phyloP scores from a whole-genome alignment of 2,888 invertebrate species.

The Gastracanthus pulcherrimus region DNA sequence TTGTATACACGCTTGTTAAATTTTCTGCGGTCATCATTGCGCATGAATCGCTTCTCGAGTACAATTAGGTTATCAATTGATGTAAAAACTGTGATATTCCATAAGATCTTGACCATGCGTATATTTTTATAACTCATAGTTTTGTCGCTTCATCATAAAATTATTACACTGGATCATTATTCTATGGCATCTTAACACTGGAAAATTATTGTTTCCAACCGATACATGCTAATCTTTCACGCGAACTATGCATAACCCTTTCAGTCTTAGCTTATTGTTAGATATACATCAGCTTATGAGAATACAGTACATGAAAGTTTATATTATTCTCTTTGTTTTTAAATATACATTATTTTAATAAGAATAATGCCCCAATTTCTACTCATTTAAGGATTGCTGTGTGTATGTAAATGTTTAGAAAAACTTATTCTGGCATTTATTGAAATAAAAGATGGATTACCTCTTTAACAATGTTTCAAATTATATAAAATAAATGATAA shows the following conservation, averaged over 20 bases:
- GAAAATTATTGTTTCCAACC: conserved; percentile 17
- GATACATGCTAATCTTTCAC: conserved; percentile 8
- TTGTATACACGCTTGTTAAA: conserved; percentile 40
- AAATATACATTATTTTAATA: too few relatives aligned
- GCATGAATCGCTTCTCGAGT: conserved; percentile 34
- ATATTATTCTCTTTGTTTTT: too few relatives aligned
- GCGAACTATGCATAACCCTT: conserved; percentile 22
- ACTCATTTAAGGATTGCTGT: too few relatives aligned
- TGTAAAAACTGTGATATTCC: conserved; percentile 53
- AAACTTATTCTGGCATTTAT: too few relatives aligned
- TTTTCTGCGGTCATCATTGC: conserved; percentile 32
- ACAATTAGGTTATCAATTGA: conserved; percentile 36
- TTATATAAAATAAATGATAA: too few relatives aligned
- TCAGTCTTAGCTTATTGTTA: conserved; percentile 19
- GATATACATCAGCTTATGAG: too few relatives aligned
- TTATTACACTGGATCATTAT: background rate
- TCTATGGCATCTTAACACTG: background rate
- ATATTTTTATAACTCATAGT: conserved; percentile 38
- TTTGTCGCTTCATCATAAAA: conserved; percentile 26
- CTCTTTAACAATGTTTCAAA: too few relatives aligned
- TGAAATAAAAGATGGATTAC: too few relatives aligned
- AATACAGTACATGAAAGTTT: too few relatives aligned
- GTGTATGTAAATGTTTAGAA: too few relatives aligned
- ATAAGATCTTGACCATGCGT: conserved; percentile 31
- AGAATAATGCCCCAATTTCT: too few relatives aligned